These are phyloP conservation scores for Tryphoninae sp. DNA, from an alignment of 2,888 invertebrate genomes.

Conservation along the genomic window DNA sequence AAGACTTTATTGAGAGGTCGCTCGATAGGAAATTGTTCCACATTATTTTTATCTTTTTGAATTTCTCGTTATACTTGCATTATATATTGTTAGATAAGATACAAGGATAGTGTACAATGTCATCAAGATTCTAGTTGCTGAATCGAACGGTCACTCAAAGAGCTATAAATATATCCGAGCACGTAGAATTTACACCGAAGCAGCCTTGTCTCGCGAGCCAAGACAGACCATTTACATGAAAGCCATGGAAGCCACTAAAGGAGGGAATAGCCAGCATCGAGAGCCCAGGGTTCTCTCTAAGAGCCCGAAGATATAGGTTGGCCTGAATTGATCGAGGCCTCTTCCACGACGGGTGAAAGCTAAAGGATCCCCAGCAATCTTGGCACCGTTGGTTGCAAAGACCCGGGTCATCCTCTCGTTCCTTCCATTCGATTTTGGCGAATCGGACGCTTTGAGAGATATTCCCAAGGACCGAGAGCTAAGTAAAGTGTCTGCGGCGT, in stretches of 20 bases:
- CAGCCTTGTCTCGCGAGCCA: neutral
- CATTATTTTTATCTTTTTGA: no score
- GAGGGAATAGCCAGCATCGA: neutral
- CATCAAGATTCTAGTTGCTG: no score
- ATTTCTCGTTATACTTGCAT: no score
- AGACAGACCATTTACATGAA: constrained; percentile 3
- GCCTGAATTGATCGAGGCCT: constrained; percentile 5
- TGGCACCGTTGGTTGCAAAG: no score
- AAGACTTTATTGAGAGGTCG: no score
- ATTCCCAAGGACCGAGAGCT: constrained; percentile 27
- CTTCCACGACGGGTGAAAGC: neutral
- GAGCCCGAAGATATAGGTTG: neutral
- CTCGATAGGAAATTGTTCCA: no score
- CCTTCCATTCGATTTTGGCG: constrained; percentile 70
- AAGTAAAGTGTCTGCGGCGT: constrained; percentile 10
- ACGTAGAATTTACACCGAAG: neutral
- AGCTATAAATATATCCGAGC: neutral
- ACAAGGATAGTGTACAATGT: no score
- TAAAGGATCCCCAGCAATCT: no score
- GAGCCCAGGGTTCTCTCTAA: neutral
- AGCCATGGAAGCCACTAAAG: neutral
- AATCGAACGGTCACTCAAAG: no score
- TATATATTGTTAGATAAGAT: no score
- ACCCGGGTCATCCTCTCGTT: constrained; percentile 12
- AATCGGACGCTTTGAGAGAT: constrained; percentile 65